These are phyloP conservation scores for Cryptocheilus praepositus DNA, from an alignment of 2,888 invertebrate genomes.

Conservation along the genomic window DNA sequence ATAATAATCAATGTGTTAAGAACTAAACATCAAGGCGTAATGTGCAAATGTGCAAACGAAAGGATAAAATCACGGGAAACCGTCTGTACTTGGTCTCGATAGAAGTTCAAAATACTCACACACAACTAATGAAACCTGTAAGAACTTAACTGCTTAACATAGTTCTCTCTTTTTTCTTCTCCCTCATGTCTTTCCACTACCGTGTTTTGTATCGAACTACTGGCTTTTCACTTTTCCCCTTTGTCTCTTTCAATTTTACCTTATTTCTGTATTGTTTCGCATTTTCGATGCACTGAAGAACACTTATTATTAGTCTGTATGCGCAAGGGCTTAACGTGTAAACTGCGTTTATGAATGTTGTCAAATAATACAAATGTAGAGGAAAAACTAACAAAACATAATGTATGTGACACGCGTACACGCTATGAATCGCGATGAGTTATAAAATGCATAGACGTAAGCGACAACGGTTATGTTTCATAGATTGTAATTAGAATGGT, in stretches of 20 bases:
- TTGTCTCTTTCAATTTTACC: background rate
- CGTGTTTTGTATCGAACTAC: background rate
- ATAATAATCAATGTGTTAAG: no score
- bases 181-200: background rate
- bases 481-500: constrained; percentile 3
- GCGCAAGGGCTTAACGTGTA: constrained; percentile 22
- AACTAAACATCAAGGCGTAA: no score
- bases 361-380: constrained; percentile 38
- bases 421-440: constrained; percentile 5
- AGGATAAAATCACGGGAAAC: no score
- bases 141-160: background rate
- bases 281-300: constrained; percentile 18
- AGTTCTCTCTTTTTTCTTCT: background rate
- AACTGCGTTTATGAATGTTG: constrained; percentile 54
- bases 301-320: background rate
- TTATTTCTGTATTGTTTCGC: constrained; percentile 8
- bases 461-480: background rate
- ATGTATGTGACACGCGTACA: constrained; percentile 10
- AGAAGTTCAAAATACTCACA: constrained; percentile 45
- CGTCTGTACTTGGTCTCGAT: background rate
- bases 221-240: background rate
- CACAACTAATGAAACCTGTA: constrained; percentile 15
- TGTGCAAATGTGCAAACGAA: no score
- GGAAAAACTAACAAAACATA: constrained; percentile 30
- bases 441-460: background rate